phyloP scores from a whole-genome alignment of 2,888 invertebrate species.

The Rotaria sp. region DNA sequence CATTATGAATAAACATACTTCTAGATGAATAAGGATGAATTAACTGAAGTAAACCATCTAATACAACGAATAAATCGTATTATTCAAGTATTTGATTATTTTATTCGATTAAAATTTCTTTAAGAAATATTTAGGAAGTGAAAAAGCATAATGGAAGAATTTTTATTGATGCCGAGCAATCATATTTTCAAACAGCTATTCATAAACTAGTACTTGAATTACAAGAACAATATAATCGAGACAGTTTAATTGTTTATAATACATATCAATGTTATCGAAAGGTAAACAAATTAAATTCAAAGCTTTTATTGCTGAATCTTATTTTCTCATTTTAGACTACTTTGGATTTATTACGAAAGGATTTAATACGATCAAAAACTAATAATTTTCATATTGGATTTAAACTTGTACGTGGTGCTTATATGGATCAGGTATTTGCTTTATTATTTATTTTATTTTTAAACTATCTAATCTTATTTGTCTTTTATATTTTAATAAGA shows the following conservation, averaged over 20 bases:
- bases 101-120: not conserved
- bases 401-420: constrained; percentile 93
- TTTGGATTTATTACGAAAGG: constrained; percentile 72
- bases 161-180: constrained; percentile 98
- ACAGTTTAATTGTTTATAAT: constrained; percentile 82
- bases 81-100: not conserved
- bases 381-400: constrained; percentile 97
- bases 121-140: constrained; percentile 64
- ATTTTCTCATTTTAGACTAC: constrained; percentile 43
- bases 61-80: not conserved
- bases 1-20: not conserved
- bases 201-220: constrained; percentile 90
- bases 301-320: not conserved
- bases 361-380: constrained; percentile 85
- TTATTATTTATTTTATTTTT: not conserved
- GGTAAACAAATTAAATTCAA: constrained; percentile 35
- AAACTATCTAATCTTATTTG: not conserved
- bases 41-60: not conserved
- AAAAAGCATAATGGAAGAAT: constrained; percentile 80
- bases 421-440: constrained; percentile 74
- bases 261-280: constrained; percentile 96
- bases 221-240: constrained; percentile 84
- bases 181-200: constrained; percentile 98
- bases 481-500: not conserved
- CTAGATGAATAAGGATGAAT: not conserved